A percentile compares a stretch with the other conserved stretches of the same genome.
Evolutionary conservation across 2,888 invertebrate genomes (phyloP).

Genomic region (Aplocera efformata): DNA sequence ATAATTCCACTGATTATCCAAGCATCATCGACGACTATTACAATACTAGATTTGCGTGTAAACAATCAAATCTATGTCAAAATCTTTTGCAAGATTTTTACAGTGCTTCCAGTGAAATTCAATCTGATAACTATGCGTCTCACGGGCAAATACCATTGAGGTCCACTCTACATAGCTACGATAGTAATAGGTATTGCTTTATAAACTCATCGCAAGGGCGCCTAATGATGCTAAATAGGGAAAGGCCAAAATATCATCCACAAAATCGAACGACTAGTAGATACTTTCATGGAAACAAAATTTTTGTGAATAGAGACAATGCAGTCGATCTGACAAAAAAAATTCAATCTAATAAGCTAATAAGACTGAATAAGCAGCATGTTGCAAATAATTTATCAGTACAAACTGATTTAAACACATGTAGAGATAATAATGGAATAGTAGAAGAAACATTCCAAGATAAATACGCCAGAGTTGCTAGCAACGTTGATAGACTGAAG

Average conservation of each 20-base stretch:
- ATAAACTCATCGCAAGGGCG: slow-evolving; percentile 48
- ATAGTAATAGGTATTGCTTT: slow-evolving; percentile 37
- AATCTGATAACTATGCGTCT: slow-evolving; percentile 4
- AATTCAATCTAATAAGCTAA: not conserved
- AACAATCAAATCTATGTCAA: slow-evolving; percentile 32
- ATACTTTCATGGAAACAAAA: slow-evolving; percentile 22
- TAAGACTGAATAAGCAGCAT: slow-evolving; percentile 1
- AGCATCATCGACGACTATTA: slow-evolving; percentile 36
- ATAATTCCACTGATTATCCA: slow-evolving; percentile 15
- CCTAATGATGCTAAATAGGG: slow-evolving; percentile 35
- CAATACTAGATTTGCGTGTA: slow-evolving; percentile 28
- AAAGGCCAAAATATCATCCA: slow-evolving; percentile 23
- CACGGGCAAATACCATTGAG: slow-evolving; percentile 1
- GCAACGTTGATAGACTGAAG: slow-evolving; percentile 34
- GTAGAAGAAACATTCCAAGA: slow-evolving; percentile 26
- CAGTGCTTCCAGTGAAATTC: slow-evolving; percentile 14
- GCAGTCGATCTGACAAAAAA: not conserved
- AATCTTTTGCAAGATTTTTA: slow-evolving; percentile 42
- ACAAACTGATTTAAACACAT: slow-evolving; percentile 19
- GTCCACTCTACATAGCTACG: slow-evolving; percentile 17
- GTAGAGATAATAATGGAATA: slow-evolving; percentile 1
- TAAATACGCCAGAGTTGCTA: slow-evolving; percentile 27
- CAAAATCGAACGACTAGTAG: slow-evolving; percentile 12
- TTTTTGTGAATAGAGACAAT: slow-evolving; percentile 28
- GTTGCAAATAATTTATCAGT: slow-evolving; percentile 13